A percentile compares a stretch with the other conserved stretches of the same genome.
Conservation (phyloP, 2,797 vertebrate genomes). For the Salmo trutta region DNA sequence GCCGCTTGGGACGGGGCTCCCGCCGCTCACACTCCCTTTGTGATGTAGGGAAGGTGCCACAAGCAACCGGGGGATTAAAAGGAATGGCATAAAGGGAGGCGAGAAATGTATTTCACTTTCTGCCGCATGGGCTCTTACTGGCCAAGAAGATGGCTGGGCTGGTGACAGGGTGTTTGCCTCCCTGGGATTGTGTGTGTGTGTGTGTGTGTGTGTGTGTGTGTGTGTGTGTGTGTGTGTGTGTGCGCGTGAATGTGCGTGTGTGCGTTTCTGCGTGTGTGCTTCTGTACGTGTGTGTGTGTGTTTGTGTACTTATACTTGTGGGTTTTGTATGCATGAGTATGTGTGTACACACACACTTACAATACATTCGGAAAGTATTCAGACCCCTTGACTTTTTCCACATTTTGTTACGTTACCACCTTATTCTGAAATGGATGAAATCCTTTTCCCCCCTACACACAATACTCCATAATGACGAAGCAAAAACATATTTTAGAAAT, state of each 20-base stretch:
- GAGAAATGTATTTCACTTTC: slow-evolving; percentile 55
- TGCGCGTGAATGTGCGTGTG: not conserved
- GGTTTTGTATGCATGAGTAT: too few species aligned
- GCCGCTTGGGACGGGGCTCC: slow-evolving; percentile 58
- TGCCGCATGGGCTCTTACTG: slow-evolving; percentile 20
- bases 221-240: slow-evolving; percentile 8
- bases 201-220: slow-evolving; percentile 7
- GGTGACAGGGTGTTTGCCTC: slow-evolving; percentile 8
- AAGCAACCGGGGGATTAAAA: slow-evolving; percentile 67
- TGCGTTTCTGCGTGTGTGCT: not conserved
- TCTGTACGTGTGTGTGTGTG: not conserved
- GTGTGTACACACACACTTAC: too few species aligned
- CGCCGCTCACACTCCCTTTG: slow-evolving; percentile 66
- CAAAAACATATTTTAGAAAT: too few species aligned
- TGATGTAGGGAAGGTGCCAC: slow-evolving; percentile 59
- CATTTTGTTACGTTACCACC: too few species aligned
- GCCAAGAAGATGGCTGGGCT: slow-evolving; percentile 14
- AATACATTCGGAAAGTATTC: too few species aligned
- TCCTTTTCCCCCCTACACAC: too few species aligned
- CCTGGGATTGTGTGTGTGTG: slow-evolving; percentile 4
- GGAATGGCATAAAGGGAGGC: slow-evolving; percentile 52
- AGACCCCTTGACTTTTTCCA: too few species aligned
- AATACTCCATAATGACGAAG: too few species aligned
- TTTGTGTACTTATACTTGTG: not conserved
- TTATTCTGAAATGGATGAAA: too few species aligned